phyloP scores from a whole-genome alignment of 2,113 vertebrate species.

The Sinosuthora webbiana region DNA sequence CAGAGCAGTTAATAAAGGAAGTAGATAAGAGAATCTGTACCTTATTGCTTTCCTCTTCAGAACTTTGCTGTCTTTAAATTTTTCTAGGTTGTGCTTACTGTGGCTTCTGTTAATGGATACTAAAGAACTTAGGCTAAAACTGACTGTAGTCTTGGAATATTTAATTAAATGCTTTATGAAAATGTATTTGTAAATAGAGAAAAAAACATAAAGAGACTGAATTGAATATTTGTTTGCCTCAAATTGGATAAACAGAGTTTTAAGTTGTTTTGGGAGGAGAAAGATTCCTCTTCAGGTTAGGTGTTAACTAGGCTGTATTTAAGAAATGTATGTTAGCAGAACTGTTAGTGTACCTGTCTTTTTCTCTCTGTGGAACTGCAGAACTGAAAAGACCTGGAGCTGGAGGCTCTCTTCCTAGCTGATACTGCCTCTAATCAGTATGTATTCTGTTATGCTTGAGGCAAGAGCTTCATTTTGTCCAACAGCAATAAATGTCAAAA shows the following conservation, averaged over 20 bases:
- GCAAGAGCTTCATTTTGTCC: background rate
- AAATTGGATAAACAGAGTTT: background rate
- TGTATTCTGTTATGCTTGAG: background rate
- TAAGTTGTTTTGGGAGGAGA: background rate
- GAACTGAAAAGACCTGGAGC: background rate
- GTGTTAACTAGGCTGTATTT: background rate
- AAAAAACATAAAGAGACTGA: rapidly evolving
- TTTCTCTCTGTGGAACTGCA: background rate
- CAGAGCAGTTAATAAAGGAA: background rate
- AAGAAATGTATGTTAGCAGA: background rate
- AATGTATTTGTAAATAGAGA: background rate
- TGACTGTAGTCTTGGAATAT: background rate
- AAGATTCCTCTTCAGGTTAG: background rate
- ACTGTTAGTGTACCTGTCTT: background rate
- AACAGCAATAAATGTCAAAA: background rate
- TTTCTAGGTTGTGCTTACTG: background rate
- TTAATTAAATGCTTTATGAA: background rate
- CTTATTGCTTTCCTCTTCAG: background rate
- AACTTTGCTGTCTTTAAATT: background rate
- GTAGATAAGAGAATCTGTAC: background rate
- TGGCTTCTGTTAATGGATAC: background rate
- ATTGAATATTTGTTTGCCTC: background rate
- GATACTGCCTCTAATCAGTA: background rate
- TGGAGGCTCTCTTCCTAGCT: background rate
- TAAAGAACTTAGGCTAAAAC: background rate